Conservation (phyloP, 1,140 invertebrate species). For the Araneus ventricosus region DNA sequence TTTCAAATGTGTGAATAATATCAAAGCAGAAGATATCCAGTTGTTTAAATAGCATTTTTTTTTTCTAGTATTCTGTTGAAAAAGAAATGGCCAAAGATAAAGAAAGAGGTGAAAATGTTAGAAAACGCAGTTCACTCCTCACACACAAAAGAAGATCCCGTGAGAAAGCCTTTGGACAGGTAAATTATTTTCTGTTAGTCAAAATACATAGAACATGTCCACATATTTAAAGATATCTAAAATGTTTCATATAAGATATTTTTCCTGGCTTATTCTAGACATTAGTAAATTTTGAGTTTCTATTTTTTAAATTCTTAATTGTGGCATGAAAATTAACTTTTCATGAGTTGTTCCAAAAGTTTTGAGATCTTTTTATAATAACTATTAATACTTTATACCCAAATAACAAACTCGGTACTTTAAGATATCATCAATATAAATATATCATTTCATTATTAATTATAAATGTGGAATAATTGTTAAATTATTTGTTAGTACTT, state of each 20-base stretch:
- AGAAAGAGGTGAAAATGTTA: constrained; percentile 70
- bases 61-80: constrained; percentile 73
- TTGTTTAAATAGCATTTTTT: too few relatives aligned
- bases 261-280: neutral
- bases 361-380: neutral
- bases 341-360: too few relatives aligned
- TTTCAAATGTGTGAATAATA: too few relatives aligned
- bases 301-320: neutral
- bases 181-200: neutral
- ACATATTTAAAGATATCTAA: neutral
- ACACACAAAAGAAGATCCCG: constrained; percentile 72
- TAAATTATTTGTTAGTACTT: too few relatives aligned
- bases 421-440: too few relatives aligned
- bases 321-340: too few relatives aligned
- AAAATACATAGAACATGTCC: neutral
- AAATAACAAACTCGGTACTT: too few relatives aligned
- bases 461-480: too few relatives aligned
- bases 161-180: constrained; percentile 80
- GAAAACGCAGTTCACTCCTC: constrained; percentile 38
- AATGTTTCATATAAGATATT: neutral
- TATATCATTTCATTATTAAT: too few relatives aligned
- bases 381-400: too few relatives aligned
- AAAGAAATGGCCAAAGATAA: constrained; percentile 71
- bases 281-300: neutral
- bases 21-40: too few relatives aligned